phyloP scores from a whole-genome alignment of 2,797 vertebrate species.

The Semaprochilodus insignis region DNA sequence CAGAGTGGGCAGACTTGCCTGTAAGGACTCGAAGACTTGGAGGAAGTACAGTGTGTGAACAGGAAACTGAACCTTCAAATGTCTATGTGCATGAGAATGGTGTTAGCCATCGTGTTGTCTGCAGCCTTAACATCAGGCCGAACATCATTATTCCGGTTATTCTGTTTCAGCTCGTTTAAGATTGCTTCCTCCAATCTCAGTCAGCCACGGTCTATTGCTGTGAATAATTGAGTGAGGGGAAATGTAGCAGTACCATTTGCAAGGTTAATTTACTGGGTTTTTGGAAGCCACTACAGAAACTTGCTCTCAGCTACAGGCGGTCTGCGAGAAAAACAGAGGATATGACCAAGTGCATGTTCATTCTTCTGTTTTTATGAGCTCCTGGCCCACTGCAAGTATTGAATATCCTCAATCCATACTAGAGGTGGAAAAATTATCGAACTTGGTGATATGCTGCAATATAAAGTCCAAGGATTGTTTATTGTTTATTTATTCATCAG shows the following conservation, averaged over 20 bases:
- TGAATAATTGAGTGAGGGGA: slow-evolving; percentile 23
- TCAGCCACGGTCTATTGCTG: slow-evolving; percentile 6
- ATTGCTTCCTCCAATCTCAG: slow-evolving; percentile 14
- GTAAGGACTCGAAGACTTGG: not conserved
- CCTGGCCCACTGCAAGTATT: slow-evolving; percentile 23
- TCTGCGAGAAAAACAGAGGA: slow-evolving; percentile 13
- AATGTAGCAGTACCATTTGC: slow-evolving; percentile 4
- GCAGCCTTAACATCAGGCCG: not conserved
- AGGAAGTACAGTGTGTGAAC: not conserved
- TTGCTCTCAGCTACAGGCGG: not conserved
- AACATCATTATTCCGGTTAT: not conserved
- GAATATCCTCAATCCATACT: slow-evolving; percentile 1
- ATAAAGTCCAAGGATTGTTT: not conserved
- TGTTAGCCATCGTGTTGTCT: not conserved
- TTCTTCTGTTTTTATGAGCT: slow-evolving; percentile 24
- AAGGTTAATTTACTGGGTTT: not conserved
- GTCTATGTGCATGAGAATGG: not conserved
- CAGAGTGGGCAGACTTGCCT: not conserved
- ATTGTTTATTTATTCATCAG: too few species aligned
- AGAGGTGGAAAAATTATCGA: not conserved
- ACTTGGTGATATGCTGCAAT: not conserved
- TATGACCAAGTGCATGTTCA: slow-evolving; percentile 15
- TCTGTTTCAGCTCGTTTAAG: slow-evolving; percentile 2
- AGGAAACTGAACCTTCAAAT: not conserved
- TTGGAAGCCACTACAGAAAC: not conserved